Percentiles rank a stretch among this genome's conserved stretches.
Conservation (phyloP, 92 coral and sea anemone species). For the Pocillopora grandis region DNA sequence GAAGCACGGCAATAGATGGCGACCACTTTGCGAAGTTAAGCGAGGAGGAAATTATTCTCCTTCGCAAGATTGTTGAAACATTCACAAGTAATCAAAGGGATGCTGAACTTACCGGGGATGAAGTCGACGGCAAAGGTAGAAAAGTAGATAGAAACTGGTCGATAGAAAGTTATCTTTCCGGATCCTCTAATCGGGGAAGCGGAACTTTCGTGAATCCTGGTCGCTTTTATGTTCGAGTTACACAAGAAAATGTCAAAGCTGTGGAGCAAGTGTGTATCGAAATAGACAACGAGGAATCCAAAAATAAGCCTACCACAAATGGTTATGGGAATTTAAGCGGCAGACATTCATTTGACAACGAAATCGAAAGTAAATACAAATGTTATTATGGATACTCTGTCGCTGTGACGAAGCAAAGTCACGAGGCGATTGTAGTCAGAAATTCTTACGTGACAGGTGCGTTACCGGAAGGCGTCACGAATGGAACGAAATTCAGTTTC, state of each 20-base stretch:
- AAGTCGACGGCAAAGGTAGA: conserved; percentile 10
- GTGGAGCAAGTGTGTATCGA: conserved; percentile 36
- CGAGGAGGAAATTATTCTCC: conserved; percentile 36
- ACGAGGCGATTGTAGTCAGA: conserved; percentile 1
- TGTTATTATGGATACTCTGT: conserved; percentile 18
- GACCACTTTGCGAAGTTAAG: conserved; percentile 19
- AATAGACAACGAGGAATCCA: conserved; percentile 24
- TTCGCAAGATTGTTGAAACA: conserved; percentile 37
- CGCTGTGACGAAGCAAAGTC: conserved; percentile 10
- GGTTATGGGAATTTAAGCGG: neutral
- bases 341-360: neutral
- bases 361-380: neutral
- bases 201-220: conserved; percentile 62
- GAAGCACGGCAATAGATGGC: neutral
- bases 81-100: conserved; percentile 5
- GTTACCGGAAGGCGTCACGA: neutral
- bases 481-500: neutral
- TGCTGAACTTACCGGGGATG: conserved; percentile 4
- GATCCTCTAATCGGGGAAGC: conserved; percentile 16
- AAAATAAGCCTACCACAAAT: neutral
- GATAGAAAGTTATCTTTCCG: conserved; percentile 16
- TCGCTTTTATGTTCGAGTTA: conserved; percentile 62
- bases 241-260: conserved; percentile 47
- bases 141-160: conserved; percentile 21
- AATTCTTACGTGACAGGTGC: neutral